These are phyloP conservation scores for Microcebus murinus DNA, from an alignment of 2,113 vertebrate genomes.

Conservation along the genomic window DNA sequence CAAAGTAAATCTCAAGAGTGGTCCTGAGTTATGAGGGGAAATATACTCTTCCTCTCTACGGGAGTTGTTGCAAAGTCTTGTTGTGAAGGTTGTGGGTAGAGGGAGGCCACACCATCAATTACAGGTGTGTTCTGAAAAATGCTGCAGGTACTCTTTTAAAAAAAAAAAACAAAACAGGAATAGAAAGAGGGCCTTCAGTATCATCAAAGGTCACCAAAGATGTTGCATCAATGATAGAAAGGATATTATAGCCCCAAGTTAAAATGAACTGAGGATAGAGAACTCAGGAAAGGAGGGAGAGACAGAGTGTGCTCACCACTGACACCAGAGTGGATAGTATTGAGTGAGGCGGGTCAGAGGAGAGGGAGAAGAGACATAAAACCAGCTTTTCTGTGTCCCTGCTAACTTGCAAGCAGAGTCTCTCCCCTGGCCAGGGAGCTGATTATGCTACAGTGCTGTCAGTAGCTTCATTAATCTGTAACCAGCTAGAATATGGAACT, in stretches of 20 bases:
- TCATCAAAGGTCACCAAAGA: neutral
- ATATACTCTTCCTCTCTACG: neutral
- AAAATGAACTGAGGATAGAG: neutral
- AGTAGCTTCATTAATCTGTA: neutral
- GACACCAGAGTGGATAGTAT: rapidly evolving
- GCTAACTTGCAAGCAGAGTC: neutral
- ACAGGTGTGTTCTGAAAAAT: neutral
- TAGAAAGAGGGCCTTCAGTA: neutral
- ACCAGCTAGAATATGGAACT: neutral
- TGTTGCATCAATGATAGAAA: rapidly evolving
- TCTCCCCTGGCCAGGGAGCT: neutral
- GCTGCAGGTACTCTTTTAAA: too few relatives aligned
- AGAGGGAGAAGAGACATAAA: rapidly evolving
- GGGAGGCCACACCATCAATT: neutral
- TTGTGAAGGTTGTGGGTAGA: neutral
- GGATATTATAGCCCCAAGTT: neutral
- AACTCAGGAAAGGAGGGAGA: neutral
- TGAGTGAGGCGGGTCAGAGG: rapidly evolving
- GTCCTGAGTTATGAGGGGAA: neutral
- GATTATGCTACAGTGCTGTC: neutral
- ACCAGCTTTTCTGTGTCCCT: neutral
- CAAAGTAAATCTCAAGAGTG: neutral
- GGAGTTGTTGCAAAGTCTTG: neutral
- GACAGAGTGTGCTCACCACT: neutral
- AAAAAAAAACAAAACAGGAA: too few relatives aligned